Evolutionary conservation across 2,888 invertebrate species (phyloP).

Genomic region (Sinohyriopsis cumingii): DNA sequence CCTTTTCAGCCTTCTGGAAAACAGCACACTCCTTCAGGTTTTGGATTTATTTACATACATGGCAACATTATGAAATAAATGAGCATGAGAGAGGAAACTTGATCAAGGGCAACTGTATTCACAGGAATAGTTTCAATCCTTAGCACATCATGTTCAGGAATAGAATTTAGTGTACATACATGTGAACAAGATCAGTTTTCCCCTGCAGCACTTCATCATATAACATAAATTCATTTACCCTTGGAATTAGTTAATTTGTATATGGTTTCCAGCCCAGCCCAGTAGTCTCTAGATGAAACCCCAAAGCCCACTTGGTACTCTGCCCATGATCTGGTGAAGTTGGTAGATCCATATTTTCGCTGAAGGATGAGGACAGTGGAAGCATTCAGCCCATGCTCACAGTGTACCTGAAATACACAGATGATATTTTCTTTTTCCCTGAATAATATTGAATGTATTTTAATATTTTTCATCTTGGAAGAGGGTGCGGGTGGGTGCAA

Average conservation of each 20-base stretch:
- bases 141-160: too few relatives aligned
- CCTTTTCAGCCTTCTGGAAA: too few relatives aligned
- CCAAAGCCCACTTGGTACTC: slow-evolving; percentile 51
- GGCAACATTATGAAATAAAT: too few relatives aligned
- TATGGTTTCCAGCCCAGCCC: slow-evolving; percentile 51
- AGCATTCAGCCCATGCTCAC: slow-evolving; percentile 13
- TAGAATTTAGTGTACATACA: too few relatives aligned
- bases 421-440: slow-evolving; percentile 7
- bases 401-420: slow-evolving; percentile 22
- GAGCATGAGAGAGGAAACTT: too few relatives aligned
- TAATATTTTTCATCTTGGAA: too few relatives aligned
- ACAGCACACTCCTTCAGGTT: too few relatives aligned
- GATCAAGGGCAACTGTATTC: too few relatives aligned
- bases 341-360: slow-evolving; percentile 23
- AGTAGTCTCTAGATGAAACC: slow-evolving; percentile 35
- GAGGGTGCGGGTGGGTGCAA: too few relatives aligned
- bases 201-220: neutral
- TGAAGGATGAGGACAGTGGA: slow-evolving; percentile 39
- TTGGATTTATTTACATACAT: too few relatives aligned
- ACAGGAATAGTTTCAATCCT: too few relatives aligned
- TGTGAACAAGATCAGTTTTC: too few relatives aligned
- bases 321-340: slow-evolving; percentile 31
- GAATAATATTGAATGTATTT: neutral
- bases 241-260: slow-evolving; percentile 37
- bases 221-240: slow-evolving; percentile 5